These are phyloP conservation scores for Burhinus oedicnemus DNA, from an alignment of 2,113 vertebrate genomes.

Conservation along the genomic window DNA sequence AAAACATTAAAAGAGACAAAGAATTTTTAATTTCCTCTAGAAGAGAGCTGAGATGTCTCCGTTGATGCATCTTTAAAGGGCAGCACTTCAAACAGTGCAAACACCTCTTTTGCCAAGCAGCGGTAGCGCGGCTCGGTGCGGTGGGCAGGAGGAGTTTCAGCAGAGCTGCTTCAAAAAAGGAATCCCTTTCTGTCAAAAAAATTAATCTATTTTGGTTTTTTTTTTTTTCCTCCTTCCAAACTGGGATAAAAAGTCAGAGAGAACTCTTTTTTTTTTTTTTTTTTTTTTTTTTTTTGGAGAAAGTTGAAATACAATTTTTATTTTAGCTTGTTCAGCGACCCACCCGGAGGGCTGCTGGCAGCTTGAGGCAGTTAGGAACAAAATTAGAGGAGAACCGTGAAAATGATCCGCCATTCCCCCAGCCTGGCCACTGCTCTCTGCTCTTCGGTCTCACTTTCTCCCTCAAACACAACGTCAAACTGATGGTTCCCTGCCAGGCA, in stretches of 20 bases:
- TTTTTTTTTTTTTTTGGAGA: neutral
- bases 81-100: neutral
- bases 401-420: neutral
- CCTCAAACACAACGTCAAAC: neutral
- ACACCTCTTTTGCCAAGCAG: neutral
- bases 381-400: neutral
- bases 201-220: neutral
- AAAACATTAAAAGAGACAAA: neutral
- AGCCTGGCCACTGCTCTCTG: neutral
- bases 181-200: neutral
- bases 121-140: rapidly evolving
- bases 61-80: neutral
- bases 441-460: neutral
- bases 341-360: neutral
- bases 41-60: neutral
- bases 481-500: neutral
- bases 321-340: neutral
- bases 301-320: neutral
- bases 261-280: neutral
- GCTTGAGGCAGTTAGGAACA: neutral
- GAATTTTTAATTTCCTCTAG: neutral
- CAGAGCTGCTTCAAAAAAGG: neutral
- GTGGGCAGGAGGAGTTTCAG: neutral
- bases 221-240: neutral
- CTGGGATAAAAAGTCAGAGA: neutral